Evolutionary conservation across 2,113 vertebrate species (phyloP).

Genomic region (Morone chrysops): DNA sequence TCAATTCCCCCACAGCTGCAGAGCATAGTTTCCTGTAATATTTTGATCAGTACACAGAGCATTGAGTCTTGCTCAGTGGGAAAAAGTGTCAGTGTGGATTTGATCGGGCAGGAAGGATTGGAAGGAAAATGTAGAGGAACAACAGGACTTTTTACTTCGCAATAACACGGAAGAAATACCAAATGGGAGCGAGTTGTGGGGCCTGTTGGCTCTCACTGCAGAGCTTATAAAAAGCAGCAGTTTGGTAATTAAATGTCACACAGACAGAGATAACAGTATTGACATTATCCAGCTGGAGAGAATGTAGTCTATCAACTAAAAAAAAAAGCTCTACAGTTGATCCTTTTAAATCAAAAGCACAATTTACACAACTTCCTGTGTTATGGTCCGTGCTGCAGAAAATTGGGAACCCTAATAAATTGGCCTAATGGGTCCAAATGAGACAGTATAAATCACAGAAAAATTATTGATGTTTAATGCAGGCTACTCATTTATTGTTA

Average conservation of each 20-base stretch:
- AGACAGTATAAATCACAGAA: constrained; percentile 9
- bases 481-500: constrained; percentile 19
- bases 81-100: neutral
- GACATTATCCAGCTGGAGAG: neutral
- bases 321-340: neutral
- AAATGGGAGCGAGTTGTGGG: neutral
- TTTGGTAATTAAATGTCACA: neutral
- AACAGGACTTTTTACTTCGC: neutral
- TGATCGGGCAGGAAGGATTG: neutral
- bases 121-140: neutral
- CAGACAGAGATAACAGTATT: neutral
- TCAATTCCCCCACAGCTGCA: neutral
- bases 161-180: neutral
- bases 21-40: too few species aligned
- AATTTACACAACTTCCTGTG: neutral
- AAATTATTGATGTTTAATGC: constrained; percentile 37
- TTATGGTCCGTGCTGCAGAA: neutral
- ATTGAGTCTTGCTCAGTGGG: too few species aligned
- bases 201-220: neutral
- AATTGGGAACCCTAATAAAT: neutral
- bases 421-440: constrained; percentile 2
- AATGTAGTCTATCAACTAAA: neutral
- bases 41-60: neutral
- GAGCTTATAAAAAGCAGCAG: neutral
- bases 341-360: neutral